Evolutionary conservation across 2,888 invertebrate genomes (phyloP).

Genomic region (Bimastos eiseni): DNA sequence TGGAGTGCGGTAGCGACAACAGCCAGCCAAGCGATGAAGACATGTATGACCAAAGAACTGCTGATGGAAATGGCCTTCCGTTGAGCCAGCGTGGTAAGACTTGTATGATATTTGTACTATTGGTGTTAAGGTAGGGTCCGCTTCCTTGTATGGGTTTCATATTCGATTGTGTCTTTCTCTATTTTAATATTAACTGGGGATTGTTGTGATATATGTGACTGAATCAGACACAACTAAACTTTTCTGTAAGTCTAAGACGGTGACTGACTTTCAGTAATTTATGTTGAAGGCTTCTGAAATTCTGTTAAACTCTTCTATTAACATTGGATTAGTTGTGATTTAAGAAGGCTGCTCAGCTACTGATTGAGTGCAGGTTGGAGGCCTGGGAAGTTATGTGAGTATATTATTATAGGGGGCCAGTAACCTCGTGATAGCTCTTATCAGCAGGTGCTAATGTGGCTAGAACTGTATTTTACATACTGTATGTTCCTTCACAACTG

Average conservation of each 20-base stretch:
- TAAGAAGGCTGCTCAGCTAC: not conserved
- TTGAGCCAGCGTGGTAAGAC: conserved; percentile 3
- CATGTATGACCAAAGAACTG: not conserved
- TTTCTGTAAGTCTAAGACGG: too few species aligned
- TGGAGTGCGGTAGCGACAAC: conserved; percentile 15
- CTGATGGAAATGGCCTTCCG: not conserved
- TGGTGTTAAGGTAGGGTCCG: not conserved
- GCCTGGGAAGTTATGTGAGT: not conserved
- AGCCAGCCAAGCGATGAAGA: conserved; percentile 19
- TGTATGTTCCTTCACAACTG: not conserved
- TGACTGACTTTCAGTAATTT: not conserved
- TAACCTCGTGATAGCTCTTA: not conserved
- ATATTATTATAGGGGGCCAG: not conserved
- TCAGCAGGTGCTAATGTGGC: not conserved
- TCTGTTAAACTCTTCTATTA: not conserved
- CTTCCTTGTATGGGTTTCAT: not conserved
- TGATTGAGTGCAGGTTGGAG: not conserved
- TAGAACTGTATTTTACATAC: too few species aligned
- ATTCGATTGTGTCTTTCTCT: not conserved
- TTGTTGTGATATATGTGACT: not conserved
- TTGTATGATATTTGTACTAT: too few species aligned
- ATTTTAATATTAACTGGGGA: not conserved
- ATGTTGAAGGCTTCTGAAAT: not conserved
- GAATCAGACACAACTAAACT: not conserved
- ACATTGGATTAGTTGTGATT: not conserved